Evolutionary conservation across 2,113 vertebrate genomes (phyloP), one percentile per base, ranked within the genome.

Genomic region (Addax nasomaculatus): DNA sequence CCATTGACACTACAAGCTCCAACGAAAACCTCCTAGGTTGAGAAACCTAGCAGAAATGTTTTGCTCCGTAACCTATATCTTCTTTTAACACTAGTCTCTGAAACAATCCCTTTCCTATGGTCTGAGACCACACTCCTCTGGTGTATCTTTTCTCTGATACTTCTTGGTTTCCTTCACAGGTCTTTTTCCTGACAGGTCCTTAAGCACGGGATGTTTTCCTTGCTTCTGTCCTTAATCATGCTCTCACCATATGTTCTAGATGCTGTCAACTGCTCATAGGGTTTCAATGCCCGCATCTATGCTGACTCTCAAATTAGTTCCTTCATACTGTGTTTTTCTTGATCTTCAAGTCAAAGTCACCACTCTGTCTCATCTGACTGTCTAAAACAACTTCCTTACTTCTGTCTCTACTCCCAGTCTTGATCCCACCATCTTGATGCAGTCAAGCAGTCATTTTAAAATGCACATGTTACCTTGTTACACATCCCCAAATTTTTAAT

Each of bases 31-130:
- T 76, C 12, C 33, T 70, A 73, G 12, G 33, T 53, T 95, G 85
- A 53, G 47, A 87, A 84, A 47, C 30, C 25, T 62, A 93, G 76
- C 19, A 78, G 85, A 83, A 90, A 76, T 39, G 7, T 30, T 85
- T 58, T 49, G 58, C 45, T 51, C 36, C 33, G 29, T 83, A 85
- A 76, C 13, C 23, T 53, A 49, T 43, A 16, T 47, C 80, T 85
- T 11, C 30, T 96, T 67, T 95, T 78, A 83, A 30, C 10, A 29
- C 27, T 78, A 30, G 62, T 67, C 80, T 90, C 85, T 55, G 8
- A 93, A 76, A 70, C 4, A 57, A 30, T 79, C 30, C 60, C 43
- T 90, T n/a, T 45, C 27, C 6, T 23, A n/a, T n/a, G 6, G 62
- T 96, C 51, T 73, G n/a, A 47, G 47, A 60, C 19, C 36, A 27